A percentile compares a stretch with the other conserved stretches of the same genome.
phyloP scores from a whole-genome alignment of 2,888 invertebrate genomes.

The Tipula confusa region DNA sequence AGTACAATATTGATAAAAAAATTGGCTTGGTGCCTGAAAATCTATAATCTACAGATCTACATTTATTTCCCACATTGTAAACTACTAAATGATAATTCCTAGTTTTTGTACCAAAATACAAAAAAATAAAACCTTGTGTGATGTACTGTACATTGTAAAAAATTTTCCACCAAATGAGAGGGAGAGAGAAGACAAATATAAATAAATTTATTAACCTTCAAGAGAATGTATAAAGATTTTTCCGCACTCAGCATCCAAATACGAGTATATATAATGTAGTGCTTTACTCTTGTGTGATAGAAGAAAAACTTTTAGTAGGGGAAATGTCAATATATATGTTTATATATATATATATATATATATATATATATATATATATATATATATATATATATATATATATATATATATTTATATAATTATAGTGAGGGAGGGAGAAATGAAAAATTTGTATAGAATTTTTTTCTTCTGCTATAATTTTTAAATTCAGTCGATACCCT shows the following conservation, averaged over 20 bases:
- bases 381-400: too few species aligned
- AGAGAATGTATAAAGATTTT: neutral
- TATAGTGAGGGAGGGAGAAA: neutral
- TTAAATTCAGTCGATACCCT: conserved; percentile 33
- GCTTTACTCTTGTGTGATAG: neutral
- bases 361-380: too few species aligned
- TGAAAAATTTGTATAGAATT: neutral
- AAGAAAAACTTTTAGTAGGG: neutral
- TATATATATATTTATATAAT: too few species aligned
- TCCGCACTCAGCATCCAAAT: neutral
- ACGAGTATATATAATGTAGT: too few species aligned
- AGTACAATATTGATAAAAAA: neutral
- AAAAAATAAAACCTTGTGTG: neutral
- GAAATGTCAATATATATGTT: neutral
- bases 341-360: too few species aligned
- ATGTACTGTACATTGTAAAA: neutral
- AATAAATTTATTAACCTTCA: neutral
- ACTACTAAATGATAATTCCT: neutral
- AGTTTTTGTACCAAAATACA: too few species aligned
- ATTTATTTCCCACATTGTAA: neutral
- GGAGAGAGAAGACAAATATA: neutral
- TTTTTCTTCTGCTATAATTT: conserved; percentile 30
- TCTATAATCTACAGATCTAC: too few species aligned
- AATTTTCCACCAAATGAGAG: neutral
- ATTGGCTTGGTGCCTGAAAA: neutral